phyloP scores from a whole-genome alignment of 2,113 vertebrate genomes.

The Halcyon senegalensis region DNA sequence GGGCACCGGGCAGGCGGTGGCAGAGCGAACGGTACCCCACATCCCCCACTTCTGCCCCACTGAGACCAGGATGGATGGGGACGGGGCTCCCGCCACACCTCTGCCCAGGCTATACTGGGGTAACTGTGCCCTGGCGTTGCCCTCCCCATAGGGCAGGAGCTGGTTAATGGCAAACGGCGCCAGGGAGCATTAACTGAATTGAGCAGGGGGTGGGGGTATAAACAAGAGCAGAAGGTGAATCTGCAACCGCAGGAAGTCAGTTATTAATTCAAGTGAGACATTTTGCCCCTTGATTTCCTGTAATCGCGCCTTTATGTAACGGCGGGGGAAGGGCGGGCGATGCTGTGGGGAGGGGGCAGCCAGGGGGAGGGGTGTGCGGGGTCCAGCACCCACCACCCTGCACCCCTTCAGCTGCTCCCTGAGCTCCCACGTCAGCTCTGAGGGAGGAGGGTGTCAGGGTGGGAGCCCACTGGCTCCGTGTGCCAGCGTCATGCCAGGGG shows the following conservation, averaged over 20 bases:
- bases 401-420: neutral
- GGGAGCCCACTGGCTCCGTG: fast-evolving
- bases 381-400: too few relatives aligned
- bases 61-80: neutral
- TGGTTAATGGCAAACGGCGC: slow-evolving; percentile 29
- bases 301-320: neutral
- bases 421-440: fast-evolving
- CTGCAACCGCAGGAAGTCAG: slow-evolving; percentile 73
- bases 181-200: slow-evolving; percentile 6
- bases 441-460: neutral
- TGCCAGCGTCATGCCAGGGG: fast-evolving
- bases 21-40: neutral
- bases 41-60: fast-evolving
- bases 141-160: neutral
- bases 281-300: slow-evolving; percentile 70
- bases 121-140: neutral
- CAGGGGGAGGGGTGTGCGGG: fast-evolving
- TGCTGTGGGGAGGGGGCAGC: neutral
- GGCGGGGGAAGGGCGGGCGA: neutral
- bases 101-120: neutral
- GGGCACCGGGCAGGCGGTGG: fast-evolving
- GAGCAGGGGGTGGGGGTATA: neutral
- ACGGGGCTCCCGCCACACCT: neutral
- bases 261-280: slow-evolving; percentile 61
- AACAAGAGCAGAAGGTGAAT: slow-evolving; percentile 39